Evolutionary conservation across 2,797 vertebrate species (phyloP), one percentile per base, ranked within the genome.

Genomic region (Melanotaenia boesemani): DNA sequence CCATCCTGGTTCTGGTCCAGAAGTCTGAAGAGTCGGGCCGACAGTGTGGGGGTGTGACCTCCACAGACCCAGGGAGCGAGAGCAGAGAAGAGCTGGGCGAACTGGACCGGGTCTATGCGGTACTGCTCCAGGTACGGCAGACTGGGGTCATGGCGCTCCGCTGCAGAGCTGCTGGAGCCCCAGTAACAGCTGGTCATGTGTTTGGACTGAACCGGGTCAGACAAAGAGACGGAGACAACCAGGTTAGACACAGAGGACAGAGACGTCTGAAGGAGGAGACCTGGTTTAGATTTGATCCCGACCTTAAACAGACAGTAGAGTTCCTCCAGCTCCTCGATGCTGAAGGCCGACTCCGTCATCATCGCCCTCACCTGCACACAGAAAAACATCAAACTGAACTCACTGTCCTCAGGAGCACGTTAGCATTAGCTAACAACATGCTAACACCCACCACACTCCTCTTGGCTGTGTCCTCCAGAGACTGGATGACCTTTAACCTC

Each of bases 231-330:
- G 16, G 12, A 52, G 18, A n/a, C 2, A 22, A 15, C 32, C 12
- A 6, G 41, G 20, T 18, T 16, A 37, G 20, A 52, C 8, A 41
- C 4, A 13, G 50, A 16, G 18, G 26, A 55, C 9, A 67, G 13
- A 64, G 15, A 52, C 34, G 0, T 39, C 4, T 18, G 37, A 22
- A 6, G 9, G 28, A 13, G n/a, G 18, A 22, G 30, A 22, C 10
- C 12, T 9, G 6, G 44, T 10, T 4, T 39, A 15, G 3, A 15
- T 12, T 26, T 64, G 10, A 22, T 30, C 39, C 86, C 91, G 83
- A 99, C 98, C 97, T 99, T 99, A 88, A 99, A 99, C 75, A 98
- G 95, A 82, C 97, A 94, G 88, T 97, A 99, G 1, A 99, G 95
- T 39, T 98, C 97, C 88, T 99, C 98, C 73, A 99, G 88, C 75